These are phyloP conservation scores for Bradypus variegatus DNA, from an alignment of 2,797 vertebrate genomes.

Conservation along the genomic window DNA sequence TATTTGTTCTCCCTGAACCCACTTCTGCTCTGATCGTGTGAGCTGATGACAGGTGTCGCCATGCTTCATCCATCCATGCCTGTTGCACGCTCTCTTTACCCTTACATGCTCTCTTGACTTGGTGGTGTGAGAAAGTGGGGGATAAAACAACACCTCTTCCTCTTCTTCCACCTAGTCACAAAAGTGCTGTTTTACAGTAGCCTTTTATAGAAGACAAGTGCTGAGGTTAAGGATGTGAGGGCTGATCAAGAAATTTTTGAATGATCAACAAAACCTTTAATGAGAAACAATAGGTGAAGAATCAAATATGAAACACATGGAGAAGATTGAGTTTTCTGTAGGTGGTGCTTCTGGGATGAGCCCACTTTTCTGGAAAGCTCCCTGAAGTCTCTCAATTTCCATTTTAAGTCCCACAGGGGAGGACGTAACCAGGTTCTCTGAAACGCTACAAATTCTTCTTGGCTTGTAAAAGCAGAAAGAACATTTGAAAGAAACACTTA, in stretches of 20 bases:
- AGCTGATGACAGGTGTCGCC: not conserved
- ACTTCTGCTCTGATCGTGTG: not conserved
- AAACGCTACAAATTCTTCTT: not conserved
- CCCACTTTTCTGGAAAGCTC: not conserved
- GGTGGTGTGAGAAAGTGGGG: not conserved
- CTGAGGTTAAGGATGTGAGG: not conserved
- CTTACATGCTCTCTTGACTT: not conserved
- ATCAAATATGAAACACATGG: not conserved
- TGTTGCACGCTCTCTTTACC: not conserved
- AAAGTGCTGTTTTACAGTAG: not conserved
- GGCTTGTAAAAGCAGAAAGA: not conserved
- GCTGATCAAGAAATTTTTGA: not conserved
- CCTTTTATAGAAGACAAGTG: not conserved
- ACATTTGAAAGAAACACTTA: conserved; percentile 18
- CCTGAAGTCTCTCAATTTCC: not conserved
- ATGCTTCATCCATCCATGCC: too few species aligned
- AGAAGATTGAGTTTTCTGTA: not conserved
- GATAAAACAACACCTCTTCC: not conserved
- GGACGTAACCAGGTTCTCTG: not conserved
- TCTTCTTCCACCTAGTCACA: not conserved
- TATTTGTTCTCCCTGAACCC: not conserved
- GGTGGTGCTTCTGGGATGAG: not conserved
- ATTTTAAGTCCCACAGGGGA: not conserved
- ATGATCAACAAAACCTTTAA: not conserved
- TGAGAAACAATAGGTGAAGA: not conserved